Conservation (phyloP, 2,888 invertebrate genomes). For the Clitarchus hookeri region DNA sequence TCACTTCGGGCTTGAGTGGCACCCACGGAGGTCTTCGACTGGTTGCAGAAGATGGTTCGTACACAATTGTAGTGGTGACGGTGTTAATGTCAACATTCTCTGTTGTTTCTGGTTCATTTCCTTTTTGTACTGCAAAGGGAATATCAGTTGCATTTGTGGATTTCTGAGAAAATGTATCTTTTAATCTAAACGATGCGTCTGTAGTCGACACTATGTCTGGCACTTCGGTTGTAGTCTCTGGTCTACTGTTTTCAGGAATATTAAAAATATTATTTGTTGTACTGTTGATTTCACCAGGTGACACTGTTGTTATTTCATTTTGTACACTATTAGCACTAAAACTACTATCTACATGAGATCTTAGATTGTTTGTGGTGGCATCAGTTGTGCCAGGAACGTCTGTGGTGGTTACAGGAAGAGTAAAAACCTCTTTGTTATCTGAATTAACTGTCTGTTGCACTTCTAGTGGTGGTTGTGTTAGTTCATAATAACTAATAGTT, state of each 20-base stretch:
- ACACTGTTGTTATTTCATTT: conserved; percentile 22
- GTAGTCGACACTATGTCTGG: background rate
- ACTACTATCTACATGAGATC: conserved; percentile 21
- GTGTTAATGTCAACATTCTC: background rate
- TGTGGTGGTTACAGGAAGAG: background rate
- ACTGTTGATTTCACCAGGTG: conserved; percentile 22
- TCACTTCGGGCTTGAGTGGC: background rate
- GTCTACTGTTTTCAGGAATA: background rate
- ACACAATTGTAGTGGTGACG: background rate
- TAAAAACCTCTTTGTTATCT: background rate
- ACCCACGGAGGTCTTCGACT: background rate
- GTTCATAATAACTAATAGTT: background rate
- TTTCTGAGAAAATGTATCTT: background rate
- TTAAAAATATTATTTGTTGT: conserved; percentile 14
- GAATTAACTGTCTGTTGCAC: background rate
- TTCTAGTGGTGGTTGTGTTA: background rate
- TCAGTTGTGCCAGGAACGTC: background rate
- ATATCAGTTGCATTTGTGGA: background rate
- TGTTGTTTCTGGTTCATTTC: background rate
- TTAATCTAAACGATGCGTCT: background rate
- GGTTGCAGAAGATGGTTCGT: background rate
- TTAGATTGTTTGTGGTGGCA: conserved; percentile 4
- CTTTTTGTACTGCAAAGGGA: background rate
- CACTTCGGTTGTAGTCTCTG: background rate
- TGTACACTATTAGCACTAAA: conserved; percentile 21